Base-by-base conservation (phyloP, 2,888 invertebrate species). In the Zygothrica quintamaculata region DNA sequence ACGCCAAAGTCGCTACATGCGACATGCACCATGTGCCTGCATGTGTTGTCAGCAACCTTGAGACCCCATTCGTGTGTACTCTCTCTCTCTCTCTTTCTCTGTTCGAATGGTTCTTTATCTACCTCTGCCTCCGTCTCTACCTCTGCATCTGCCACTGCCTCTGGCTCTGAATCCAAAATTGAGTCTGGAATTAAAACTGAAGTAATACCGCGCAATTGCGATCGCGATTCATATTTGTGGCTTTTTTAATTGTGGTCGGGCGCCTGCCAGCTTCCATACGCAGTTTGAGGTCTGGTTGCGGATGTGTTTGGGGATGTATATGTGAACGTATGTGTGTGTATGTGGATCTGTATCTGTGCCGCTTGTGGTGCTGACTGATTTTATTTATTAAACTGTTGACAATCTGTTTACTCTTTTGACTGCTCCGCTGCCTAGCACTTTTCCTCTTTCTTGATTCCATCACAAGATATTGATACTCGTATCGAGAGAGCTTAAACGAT, bases 321-420 rank as follows among this genome's bases (percentile, higher is more conserved):
- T 39, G 39, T 39, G 39, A n/a, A n/a, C n/a, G n/a, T n/a, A n/a
- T n/a, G n/a, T n/a, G n/a, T n/a, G n/a, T n/a, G n/a, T n/a, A 36
- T 44, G 22, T 39, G 46, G 48, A 40, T 51, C 70, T 73, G 75
- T 57, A 33, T 39, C 42, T 39, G 39, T 26, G 51, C 25, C 57
- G 66, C 46, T 52, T 68, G 47, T 15, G 48, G 18, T 67, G 87
- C 65, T 71, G 75, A 80, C 72, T 75, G 76, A 84, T 87, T 88
- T 88, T 87, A 88, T 88, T 87, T 85, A 88, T 88, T 85, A 77
- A 85, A 81, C 87, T 81, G 87, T 77, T 88, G 85, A 88, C 87
- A 88, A 81, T 82, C 72, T 71, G 77, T 65, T 74, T 58, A 74
- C 69, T 37, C 18, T 2, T 22, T 5, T 5, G 37, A 34, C 44